Conservation (phyloP, 2,888 invertebrate genomes). For the Eudemis profundana region DNA sequence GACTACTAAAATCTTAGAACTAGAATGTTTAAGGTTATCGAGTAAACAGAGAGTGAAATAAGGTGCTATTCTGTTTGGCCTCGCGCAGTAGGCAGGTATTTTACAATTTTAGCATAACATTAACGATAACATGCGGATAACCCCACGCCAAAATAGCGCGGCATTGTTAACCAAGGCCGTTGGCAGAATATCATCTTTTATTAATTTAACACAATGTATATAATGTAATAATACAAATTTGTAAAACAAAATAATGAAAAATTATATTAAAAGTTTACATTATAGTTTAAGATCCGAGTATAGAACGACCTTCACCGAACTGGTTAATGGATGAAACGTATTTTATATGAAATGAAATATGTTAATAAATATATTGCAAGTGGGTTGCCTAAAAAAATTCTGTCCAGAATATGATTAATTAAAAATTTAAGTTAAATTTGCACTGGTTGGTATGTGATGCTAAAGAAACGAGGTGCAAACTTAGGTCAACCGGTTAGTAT, state of each 20-base stretch:
- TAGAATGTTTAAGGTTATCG: background rate
- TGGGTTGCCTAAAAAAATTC: too few relatives aligned
- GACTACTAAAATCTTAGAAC: background rate
- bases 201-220: background rate
- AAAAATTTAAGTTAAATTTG: too few relatives aligned
- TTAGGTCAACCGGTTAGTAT: too few relatives aligned
- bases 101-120: slow-evolving; percentile 8
- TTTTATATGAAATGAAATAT: too few relatives aligned
- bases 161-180: background rate
- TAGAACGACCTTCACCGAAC: too few relatives aligned
- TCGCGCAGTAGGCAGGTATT: background rate
- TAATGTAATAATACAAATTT: background rate
- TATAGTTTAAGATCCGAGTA: too few relatives aligned
- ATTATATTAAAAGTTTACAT: too few relatives aligned
- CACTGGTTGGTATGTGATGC: too few relatives aligned
- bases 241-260: background rate
- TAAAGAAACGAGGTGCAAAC: too few relatives aligned
- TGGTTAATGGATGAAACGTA: too few relatives aligned
- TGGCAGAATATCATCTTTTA: background rate
- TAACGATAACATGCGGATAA: background rate
- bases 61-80: background rate
- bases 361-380: too few relatives aligned
- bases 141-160: slow-evolving; percentile 1
- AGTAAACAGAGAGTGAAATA: background rate
- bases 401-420: too few relatives aligned